Conservation (phyloP, 1,140 invertebrate genomes). For the Drosophila seguyi region DNA sequence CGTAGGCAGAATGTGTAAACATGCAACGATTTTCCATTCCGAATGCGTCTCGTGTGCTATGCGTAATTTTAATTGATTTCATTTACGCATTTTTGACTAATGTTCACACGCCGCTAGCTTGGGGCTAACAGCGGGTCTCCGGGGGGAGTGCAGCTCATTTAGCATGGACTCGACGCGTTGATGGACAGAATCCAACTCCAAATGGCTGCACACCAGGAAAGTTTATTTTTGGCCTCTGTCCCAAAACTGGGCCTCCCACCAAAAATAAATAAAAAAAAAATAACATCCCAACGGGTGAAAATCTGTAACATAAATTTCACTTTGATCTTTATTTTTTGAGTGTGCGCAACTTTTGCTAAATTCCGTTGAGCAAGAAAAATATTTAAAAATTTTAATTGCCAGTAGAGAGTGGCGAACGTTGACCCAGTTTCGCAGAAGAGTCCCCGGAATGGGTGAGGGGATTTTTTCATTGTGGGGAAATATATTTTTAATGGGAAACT, state of each 20-base stretch:
- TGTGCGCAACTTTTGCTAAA: constrained; percentile 36
- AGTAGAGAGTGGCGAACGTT: constrained; percentile 40
- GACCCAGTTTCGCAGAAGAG: constrained; percentile 36
- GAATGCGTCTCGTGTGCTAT: constrained; percentile 57
- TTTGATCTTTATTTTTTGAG: constrained; percentile 71
- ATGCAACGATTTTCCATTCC: constrained; percentile 46
- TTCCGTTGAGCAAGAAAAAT: constrained; percentile 29
- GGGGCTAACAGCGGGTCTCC: background rate
- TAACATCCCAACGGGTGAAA: constrained; percentile 16
- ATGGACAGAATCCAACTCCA: constrained; percentile 64
- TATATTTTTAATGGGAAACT: background rate
- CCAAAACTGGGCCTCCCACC: too few species aligned
- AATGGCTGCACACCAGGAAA: constrained; percentile 42
- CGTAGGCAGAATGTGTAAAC: constrained; percentile 68
- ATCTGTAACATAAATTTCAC: constrained; percentile 47
- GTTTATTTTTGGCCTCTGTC: constrained; percentile 43
- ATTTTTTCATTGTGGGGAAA: constrained; percentile 5
- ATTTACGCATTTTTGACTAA: constrained; percentile 78
- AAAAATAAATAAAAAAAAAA: constrained; percentile 4
- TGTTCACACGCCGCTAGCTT: constrained; percentile 52
- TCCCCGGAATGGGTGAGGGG: background rate
- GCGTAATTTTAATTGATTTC: constrained; percentile 80
- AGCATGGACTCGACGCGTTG: constrained; percentile 69
- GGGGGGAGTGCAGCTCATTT: constrained; percentile 65
- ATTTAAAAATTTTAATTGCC: constrained; percentile 59